Base-by-base conservation (phyloP, 1,140 invertebrate genomes). In the Adelges cooleyi region DNA sequence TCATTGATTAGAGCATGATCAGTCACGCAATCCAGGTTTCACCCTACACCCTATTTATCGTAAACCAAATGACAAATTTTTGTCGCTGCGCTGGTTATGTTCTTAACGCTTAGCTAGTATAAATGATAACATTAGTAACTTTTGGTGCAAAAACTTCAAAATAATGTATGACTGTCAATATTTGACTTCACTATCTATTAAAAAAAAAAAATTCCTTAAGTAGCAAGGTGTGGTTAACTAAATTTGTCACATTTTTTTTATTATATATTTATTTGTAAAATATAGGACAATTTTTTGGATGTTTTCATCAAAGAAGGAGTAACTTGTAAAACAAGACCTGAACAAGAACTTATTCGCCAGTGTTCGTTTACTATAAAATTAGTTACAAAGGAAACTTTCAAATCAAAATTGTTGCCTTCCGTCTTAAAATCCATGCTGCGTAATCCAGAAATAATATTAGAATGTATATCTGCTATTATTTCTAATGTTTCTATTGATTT, bases 371-470 rank as follows among this genome's bases (percentile, higher is more conserved):
- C 92, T 67, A 74, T 93, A 13, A 75, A 76, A 17, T 74, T 81
- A 70, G 73, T 92, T 8, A 80, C 76, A 27, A 80, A 85, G 68
- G 80, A 84, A 3, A 87, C 91, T 49, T 92, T 95, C 68, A 84
- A 87, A 72, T 79, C 79, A 46, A 77, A 77, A 13, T 73, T 98
- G 50, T 75, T 92, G 44, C 92, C 93, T 18, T 83, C 89, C 10
- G 73, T 94, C n/a, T 87, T 93, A 72, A 93, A 93, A 74, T 84
- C 90, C 8, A 87, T 97, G 82, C 76, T 98, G n/a, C 76, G 95
- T 65, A 96, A 89, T 75, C 92, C 95, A 0, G 95, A 98, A 80
- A 84, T 91, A 22, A 88, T 91, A 67, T 80, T 95, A 25, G 81
- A 89, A 75, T 84, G 83, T 48, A 84, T 95, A 42, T 85, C 85